Evolutionary conservation across 2,113 vertebrate species (phyloP), one percentile per base, ranked within the genome.

Genomic region (Mormyrus iriodes): DNA sequence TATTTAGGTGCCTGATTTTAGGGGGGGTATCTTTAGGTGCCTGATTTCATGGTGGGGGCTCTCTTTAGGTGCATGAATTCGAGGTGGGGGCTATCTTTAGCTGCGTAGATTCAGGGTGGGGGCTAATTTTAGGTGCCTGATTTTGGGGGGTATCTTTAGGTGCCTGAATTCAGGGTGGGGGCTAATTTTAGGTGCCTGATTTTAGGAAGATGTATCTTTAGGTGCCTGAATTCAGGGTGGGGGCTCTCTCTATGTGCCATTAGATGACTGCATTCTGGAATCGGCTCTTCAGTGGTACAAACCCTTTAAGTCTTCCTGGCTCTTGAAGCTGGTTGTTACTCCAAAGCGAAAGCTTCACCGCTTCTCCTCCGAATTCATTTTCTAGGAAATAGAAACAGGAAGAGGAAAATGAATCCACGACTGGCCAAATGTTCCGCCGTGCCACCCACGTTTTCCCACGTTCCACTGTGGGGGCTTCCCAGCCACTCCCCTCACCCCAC

Each of bases 361-460:
- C 89, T 91, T 95, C 95, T 96, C 95, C 94, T 95, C 94, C 93
- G 92, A 92, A 95, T 93, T 97, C 97, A 97, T 98, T 96, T 96
- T 97, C 98, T 99, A 89, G 93, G 95, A 89, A 90, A 89, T 24
- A 55, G 58, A 91, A 55, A 87, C 93, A 91, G 89, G 93, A 83
- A 92, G 85, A 89, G 93, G 91, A 93, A 76, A 92, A 88, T 90
- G 91, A 88, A 91, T 24, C 52, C 39, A 42, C 53, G n/a, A 73
- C 31, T 10, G 31, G 52, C 51, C 31, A 1, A 0, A 42, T 49
- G 5, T 76, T 6, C 48, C 69, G 58, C 90, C 46, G 46, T 83
- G 84, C 58, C 69, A 79, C 90, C 87, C 21, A 48, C 69, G 89
- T 46, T 84, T 24, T 21, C 44, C 39, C 17, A 15, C 10, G 58